Evolutionary conservation across 2,113 vertebrate species (phyloP).

Genomic region (Phycodurus eques): DNA sequence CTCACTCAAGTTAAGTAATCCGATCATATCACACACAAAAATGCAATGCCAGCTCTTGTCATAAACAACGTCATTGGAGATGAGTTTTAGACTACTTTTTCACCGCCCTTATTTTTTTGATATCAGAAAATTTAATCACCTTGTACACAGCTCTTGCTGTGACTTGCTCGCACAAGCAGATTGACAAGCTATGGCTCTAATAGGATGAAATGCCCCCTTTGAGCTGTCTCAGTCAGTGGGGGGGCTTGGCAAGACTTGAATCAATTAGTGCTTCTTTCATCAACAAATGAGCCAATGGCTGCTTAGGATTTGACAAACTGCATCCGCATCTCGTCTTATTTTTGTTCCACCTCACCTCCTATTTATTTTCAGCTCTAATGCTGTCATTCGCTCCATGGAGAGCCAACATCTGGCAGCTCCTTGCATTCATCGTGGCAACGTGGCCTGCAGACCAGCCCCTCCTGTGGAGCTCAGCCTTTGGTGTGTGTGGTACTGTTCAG

Average conservation of each 20-base stretch:
- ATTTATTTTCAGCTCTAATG: conserved; percentile 39
- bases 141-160: conserved; percentile 9
- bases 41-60: conserved; percentile 6
- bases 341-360: conserved; percentile 26
- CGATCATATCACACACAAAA: conserved; percentile 36
- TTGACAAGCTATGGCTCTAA: conserved; percentile 25
- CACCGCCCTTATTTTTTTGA: not conserved
- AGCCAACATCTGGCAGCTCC: conserved; percentile 67
- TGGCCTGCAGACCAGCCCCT: conserved; percentile 62
- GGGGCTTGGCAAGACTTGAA: conserved; percentile 46
- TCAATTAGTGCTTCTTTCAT: conserved; percentile 63
- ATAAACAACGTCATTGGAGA: conserved; percentile 1
- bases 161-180: conserved; percentile 26
- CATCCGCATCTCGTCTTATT: conserved; percentile 13
- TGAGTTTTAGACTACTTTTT: conserved; percentile 3
- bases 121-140: not conserved
- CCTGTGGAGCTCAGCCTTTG: conserved; percentile 64
- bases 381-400: conserved; percentile 54
- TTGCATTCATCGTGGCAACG: conserved; percentile 50
- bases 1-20: conserved; percentile 58
- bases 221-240: conserved; percentile 29
- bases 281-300: conserved; percentile 35
- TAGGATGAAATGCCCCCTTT: conserved; percentile 51
- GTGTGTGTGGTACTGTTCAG: conserved; percentile 59
- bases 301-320: conserved; percentile 27